A percentile compares a stretch with the other conserved stretches of the same genome.
Evolutionary conservation across 2,888 invertebrate species (phyloP).

Genomic region (Lymantria monacha): DNA sequence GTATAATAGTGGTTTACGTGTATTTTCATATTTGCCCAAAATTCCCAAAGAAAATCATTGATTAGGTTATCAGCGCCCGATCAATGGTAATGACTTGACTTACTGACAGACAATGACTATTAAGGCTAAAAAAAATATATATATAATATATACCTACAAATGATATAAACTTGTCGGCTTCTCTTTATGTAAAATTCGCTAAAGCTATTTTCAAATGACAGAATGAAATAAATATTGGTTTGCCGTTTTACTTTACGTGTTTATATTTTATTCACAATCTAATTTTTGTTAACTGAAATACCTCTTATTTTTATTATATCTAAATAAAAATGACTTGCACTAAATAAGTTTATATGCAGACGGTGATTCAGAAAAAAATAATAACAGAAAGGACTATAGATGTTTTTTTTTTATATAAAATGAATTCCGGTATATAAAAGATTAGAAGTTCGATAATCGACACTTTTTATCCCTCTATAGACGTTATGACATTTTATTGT

Average conservation of each 20-base stretch:
- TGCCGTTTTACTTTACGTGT: neutral
- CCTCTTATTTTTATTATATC: neutral
- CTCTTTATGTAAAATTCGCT: too few species aligned
- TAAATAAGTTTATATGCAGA: neutral
- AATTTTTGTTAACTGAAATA: neutral
- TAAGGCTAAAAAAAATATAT: too few species aligned
- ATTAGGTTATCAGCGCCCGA: too few species aligned
- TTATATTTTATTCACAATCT: neutral
- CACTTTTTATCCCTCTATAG: neutral
- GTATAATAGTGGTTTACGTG: too few species aligned
- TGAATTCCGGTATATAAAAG: slow-evolving; percentile 46
- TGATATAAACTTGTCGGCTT: too few species aligned
- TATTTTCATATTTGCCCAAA: too few species aligned
- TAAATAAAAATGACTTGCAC: slow-evolving; percentile 3
- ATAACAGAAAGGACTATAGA: slow-evolving; percentile 31
- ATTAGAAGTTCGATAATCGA: slow-evolving; percentile 23
- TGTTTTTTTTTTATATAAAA: slow-evolving; percentile 37
- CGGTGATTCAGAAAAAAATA: slow-evolving; percentile 28
- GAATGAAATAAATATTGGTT: neutral
- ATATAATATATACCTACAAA: too few species aligned
- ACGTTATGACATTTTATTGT: neutral
- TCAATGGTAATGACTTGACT: too few species aligned
- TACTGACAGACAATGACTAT: too few species aligned
- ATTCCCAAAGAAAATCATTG: too few species aligned
- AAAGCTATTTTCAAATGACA: too few species aligned